Conservation (phyloP, 2,797 vertebrate genomes). For the Oophaga sylvatica region DNA sequence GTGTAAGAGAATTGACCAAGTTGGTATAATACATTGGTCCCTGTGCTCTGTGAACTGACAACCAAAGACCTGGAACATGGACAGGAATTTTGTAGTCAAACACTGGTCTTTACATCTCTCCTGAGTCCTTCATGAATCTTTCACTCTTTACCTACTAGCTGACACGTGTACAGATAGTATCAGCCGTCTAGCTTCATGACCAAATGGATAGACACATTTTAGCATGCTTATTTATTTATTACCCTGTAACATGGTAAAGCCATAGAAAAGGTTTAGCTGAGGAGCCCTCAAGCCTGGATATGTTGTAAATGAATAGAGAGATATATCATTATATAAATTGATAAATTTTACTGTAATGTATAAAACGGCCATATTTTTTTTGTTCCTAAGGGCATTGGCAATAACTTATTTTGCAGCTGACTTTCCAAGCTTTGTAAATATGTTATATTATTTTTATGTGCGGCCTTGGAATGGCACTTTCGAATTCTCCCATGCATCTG, state of each 20-base stretch:
- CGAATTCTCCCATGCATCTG: constrained; percentile 74
- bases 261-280: constrained; percentile 75
- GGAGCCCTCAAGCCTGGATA: constrained; percentile 73
- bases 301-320: constrained; percentile 74
- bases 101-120: constrained; percentile 36
- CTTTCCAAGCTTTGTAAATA: constrained; percentile 83
- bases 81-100: constrained; percentile 31
- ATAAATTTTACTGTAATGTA: constrained; percentile 68
- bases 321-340: constrained; percentile 60
- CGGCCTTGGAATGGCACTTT: constrained; percentile 82
- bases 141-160: constrained; percentile 7
- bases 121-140: constrained; percentile 8
- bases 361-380: constrained; percentile 60
- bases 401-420: constrained; percentile 95
- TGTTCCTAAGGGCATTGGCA: constrained; percentile 91
- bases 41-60: constrained; percentile 47
- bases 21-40: background rate
- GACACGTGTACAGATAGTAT: constrained; percentile 16
- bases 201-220: constrained; percentile 65
- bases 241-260: constrained; percentile 73
- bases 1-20: background rate
- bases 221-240: constrained; percentile 35
- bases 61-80: constrained; percentile 60
- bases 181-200: constrained; percentile 59
- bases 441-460: constrained; percentile 72